phyloP scores from a whole-genome alignment of 2,888 invertebrate genomes.

The Drosophila colorata region DNA sequence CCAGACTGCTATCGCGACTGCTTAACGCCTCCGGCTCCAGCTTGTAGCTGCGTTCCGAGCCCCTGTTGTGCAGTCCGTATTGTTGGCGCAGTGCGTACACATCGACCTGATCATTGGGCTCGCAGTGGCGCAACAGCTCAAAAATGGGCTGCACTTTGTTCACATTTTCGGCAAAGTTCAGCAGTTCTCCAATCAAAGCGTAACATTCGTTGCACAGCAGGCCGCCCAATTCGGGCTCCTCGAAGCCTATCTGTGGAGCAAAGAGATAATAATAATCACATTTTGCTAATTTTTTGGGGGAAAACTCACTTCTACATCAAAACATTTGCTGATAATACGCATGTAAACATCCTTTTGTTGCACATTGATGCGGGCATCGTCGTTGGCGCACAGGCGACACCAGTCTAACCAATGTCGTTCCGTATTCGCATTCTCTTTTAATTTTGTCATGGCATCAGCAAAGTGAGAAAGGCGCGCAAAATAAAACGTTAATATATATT shows the following conservation, averaged over 20 bases:
- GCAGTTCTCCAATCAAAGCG: conserved; percentile 27
- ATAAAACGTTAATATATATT: conserved; percentile 10
- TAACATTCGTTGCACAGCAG: conserved; percentile 58
- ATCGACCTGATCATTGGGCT: conserved; percentile 45
- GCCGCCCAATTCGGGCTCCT: conserved; percentile 58
- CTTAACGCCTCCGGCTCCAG: neutral
- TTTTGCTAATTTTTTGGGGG: neutral
- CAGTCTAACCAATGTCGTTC: conserved; percentile 52
- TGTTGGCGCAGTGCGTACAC: conserved; percentile 40
- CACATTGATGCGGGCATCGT: conserved; percentile 32
- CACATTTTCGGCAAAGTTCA: conserved; percentile 44
- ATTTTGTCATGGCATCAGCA: conserved; percentile 1
- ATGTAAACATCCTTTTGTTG: conserved; percentile 39
- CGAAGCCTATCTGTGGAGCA: conserved; percentile 45
- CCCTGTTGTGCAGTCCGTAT: conserved; percentile 44
- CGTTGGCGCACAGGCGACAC: conserved; percentile 64
- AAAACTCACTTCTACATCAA: conserved; percentile 57
- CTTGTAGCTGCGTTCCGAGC: neutral
- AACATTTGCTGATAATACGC: conserved; percentile 60
- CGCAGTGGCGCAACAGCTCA: conserved; percentile 58
- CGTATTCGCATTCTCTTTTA: neutral
- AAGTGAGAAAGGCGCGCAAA: conserved; percentile 9
- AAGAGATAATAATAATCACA: neutral
- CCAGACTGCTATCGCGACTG: neutral
- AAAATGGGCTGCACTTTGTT: conserved; percentile 65